These are phyloP conservation scores for Whitmania pigra DNA, from an alignment of 1,140 invertebrate species.

Conservation along the genomic window DNA sequence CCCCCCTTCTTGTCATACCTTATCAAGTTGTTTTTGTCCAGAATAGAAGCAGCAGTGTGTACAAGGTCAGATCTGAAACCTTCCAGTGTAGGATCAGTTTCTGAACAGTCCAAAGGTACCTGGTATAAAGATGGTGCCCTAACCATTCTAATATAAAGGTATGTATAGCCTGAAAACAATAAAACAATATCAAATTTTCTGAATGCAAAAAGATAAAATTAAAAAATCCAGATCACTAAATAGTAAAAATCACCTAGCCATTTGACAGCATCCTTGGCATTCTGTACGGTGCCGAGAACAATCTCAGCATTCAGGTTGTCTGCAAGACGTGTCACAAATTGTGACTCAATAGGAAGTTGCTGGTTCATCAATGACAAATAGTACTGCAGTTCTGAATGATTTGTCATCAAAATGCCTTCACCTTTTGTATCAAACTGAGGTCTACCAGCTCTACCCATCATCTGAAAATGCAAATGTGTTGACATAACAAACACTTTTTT, in stretches of 20 bases:
- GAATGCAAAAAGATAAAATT: too few species aligned
- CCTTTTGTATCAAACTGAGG: conserved; percentile 98
- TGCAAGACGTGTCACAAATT: conserved; percentile 57
- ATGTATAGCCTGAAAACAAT: conserved; percentile 59
- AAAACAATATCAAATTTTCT: neutral
- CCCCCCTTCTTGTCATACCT: conserved; percentile 94
- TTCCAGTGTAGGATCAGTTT: conserved; percentile 65
- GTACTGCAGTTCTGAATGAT: conserved; percentile 95
- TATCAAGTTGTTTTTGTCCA: conserved; percentile 80
- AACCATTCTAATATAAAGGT: conserved; percentile 71
- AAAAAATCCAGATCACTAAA: too few species aligned
- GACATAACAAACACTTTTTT: too few species aligned
- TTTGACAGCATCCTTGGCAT: conserved; percentile 82
- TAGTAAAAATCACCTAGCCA: conserved; percentile 57
- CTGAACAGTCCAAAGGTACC: conserved; percentile 60
- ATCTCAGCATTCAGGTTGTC: conserved; percentile 98
- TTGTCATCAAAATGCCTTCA: conserved; percentile 95
- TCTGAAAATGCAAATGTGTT: conserved; percentile 44
- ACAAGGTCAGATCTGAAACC: conserved; percentile 81
- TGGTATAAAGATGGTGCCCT: conserved; percentile 67
- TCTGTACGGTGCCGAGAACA: conserved; percentile 88
- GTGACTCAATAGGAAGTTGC: conserved; percentile 58
- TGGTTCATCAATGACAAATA: conserved; percentile 95
- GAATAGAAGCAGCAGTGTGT: conserved; percentile 81
- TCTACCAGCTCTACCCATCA: conserved; percentile 90